Evolutionary conservation across 2,113 vertebrate genomes (phyloP).

Genomic region (Lepus americanus): DNA sequence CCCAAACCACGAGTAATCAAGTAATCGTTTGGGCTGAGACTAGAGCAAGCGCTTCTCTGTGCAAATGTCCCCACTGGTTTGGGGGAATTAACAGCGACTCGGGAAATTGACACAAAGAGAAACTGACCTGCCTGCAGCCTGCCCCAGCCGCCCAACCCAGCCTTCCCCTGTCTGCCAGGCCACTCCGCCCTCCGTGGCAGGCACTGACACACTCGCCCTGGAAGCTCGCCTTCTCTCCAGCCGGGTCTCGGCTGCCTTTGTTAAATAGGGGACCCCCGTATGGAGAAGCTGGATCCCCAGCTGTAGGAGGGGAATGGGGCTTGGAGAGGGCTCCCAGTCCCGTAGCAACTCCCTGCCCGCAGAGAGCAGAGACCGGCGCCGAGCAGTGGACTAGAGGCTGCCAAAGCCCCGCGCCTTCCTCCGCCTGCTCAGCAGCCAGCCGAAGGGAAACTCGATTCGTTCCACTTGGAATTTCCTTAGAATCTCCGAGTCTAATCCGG

Average conservation of each 20-base stretch:
- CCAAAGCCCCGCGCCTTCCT: constrained; percentile 53
- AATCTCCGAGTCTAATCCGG: constrained; percentile 89
- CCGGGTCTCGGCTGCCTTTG: constrained; percentile 81
- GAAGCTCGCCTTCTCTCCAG: constrained; percentile 76
- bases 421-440: constrained; percentile 32
- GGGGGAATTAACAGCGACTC: constrained; percentile 39
- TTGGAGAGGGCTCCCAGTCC: not conserved
- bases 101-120: constrained; percentile 79
- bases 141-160: not conserved
- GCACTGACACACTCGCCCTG: not conserved
- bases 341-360: constrained; percentile 4
- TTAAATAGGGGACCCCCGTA: constrained; percentile 68
- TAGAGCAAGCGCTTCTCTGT: not conserved
- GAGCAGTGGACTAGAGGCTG: not conserved
- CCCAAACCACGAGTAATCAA: constrained; percentile 45
- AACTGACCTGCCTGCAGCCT: constrained; percentile 61
- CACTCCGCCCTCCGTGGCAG: constrained; percentile 6
- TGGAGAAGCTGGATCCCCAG: not conserved
- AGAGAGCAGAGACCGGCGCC: not conserved
- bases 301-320: not conserved
- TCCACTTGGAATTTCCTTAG: constrained; percentile 90
- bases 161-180: constrained; percentile 35
- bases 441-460: constrained; percentile 92
- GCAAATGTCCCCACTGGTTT: not conserved
- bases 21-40: constrained; percentile 65